A percentile compares a stretch with the other conserved stretches of the same genome.
Evolutionary conservation across 2,113 vertebrate genomes (phyloP).

Genomic region (cattle (Bos taurus)): DNA sequence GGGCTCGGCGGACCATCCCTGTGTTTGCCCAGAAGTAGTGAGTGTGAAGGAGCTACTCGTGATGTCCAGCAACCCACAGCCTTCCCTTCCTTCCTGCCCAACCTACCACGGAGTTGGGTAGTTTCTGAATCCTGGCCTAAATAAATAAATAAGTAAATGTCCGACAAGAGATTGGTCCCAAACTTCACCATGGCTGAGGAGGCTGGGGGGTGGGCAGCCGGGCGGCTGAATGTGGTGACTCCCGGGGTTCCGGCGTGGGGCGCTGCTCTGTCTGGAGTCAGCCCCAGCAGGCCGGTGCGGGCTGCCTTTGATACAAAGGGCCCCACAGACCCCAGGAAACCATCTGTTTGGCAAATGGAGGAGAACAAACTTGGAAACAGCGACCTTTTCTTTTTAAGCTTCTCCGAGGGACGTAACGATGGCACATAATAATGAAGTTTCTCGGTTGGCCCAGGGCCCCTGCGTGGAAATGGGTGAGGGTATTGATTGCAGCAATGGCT

Average conservation of each 20-base stretch:
- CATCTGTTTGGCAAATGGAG: neutral
- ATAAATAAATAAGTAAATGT: neutral
- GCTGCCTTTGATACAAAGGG: neutral
- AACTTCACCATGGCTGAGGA: neutral
- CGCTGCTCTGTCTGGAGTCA: accelerated
- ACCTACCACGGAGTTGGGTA: neutral
- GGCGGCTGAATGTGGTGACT: neutral
- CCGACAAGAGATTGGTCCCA: neutral
- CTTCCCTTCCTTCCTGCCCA: neutral
- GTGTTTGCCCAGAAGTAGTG: neutral
- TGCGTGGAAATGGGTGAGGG: neutral
- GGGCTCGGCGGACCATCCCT: neutral
- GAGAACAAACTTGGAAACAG: neutral
- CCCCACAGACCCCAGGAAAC: neutral
- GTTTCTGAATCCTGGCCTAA: neutral
- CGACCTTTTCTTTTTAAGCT: neutral
- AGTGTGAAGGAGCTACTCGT: neutral
- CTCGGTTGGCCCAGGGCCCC: neutral
- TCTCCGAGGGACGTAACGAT: neutral
- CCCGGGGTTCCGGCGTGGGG: accelerated
- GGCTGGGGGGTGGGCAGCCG: neutral
- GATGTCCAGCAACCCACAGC: neutral
- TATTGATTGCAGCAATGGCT: constrained; percentile 33
- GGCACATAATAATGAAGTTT: constrained; percentile 15
- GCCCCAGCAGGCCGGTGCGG: accelerated